Evolutionary conservation across 2,888 invertebrate genomes (phyloP).

Genomic region (Tenthredo livida): DNA sequence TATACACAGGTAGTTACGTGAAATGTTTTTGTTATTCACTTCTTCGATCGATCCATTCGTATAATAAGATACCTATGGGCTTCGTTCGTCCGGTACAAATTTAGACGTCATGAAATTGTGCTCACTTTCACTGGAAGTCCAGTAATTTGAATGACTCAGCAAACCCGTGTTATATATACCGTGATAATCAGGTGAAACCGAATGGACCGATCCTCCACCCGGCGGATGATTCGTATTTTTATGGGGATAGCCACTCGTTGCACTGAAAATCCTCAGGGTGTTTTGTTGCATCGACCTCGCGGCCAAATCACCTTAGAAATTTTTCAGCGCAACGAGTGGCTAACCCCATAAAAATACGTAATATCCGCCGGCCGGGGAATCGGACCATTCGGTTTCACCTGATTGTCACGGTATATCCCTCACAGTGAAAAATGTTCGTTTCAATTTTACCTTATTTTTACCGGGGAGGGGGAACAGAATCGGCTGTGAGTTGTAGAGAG

Average conservation of each 20-base stretch:
- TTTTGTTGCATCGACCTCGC: no score
- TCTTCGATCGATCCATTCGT: background rate
- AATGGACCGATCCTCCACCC: no score
- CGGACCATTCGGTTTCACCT: no score
- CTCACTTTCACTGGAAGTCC: constrained; percentile 11
- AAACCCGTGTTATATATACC: background rate
- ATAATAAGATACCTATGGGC: background rate
- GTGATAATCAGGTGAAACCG: no score
- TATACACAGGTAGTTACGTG: background rate
- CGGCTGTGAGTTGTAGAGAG: background rate
- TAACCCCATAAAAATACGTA: no score
- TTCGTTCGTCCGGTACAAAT: background rate
- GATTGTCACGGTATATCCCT: no score
- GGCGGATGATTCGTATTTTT: no score
- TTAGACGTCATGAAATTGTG: background rate
- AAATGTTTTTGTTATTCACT: background rate
- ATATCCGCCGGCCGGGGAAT: no score
- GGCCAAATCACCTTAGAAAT: no score
- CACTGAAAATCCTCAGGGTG: no score
- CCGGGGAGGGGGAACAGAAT: background rate
- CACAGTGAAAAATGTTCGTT: background rate
- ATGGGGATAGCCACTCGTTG: no score
- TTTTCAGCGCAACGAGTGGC: no score
- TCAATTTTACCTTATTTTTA: background rate
- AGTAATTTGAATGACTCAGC: constrained; percentile 21